Base-by-base conservation (phyloP, 2,113 vertebrate species). In the Nycticebus coucang region DNA sequence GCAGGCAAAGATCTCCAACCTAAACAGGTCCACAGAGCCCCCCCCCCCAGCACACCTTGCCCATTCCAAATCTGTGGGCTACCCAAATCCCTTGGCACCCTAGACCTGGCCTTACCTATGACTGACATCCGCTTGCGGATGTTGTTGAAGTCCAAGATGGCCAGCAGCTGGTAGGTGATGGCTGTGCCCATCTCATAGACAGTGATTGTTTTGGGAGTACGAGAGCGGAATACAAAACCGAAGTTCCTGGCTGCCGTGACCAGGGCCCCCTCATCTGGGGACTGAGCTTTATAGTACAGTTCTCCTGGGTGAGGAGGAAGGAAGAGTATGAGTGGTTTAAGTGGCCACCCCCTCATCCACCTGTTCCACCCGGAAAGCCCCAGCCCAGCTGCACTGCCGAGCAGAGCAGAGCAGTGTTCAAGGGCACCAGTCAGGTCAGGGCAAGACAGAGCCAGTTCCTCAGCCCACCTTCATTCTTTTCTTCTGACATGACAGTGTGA, bases 141-240 rank as follows among this genome's bases (percentile, higher is more conserved):
- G 92, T 99, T 99, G 98, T 99, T 99, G 98, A 99, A 99, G 98
- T 99, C 99, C 96, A 99, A 97, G 95, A 99, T 99, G 97, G 99
- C 99, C 71, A 99, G 98, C 57, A 99, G 98, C 7, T 99, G 98
- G 98, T 99, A 99, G 45, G 99, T 99, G 97, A 99, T 96, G 0
- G 98, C 97, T 2, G 81, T 97, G 3, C 99, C 99, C 98, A 99
- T 98, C 98, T 99, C 99, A 0, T 99, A 99, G 79, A 99, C 99
- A 0, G 99, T 99, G 97, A 99, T 98, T 0, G 99, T 99, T 72
- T 99, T 98, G 0, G 99, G 99, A 0, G 99, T 99, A 41, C 99
- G 99, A 7, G 99, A 99, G 15, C 99, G 99, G 97, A 99, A 99
- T 33, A 99, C 99, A 0, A 99, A 99, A 13, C 99, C 99, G 0